Evolutionary conservation across 2,113 vertebrate species (phyloP).

Genomic region (Recurvirostra avosetta): DNA sequence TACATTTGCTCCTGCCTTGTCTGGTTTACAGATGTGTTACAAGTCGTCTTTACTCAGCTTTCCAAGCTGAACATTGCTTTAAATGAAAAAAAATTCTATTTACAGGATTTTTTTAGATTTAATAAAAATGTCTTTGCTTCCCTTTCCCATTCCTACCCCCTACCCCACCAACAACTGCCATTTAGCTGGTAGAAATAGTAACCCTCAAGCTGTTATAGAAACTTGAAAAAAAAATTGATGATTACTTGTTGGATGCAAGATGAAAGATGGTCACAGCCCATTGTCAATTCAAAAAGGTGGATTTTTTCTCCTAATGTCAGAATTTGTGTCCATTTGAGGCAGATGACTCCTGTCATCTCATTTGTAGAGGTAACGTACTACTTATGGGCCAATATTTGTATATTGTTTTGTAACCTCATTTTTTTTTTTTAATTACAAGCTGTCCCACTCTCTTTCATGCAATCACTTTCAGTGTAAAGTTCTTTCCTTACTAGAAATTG

Average conservation of each 20-base stretch:
- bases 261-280: not conserved
- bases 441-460: not conserved
- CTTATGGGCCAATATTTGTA: not conserved
- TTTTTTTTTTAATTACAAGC: not conserved
- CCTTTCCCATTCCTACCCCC: not conserved
- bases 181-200: not conserved
- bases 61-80: slow-evolving; percentile 49
- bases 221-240: not conserved
- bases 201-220: not conserved
- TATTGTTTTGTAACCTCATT: too few species aligned
- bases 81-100: slow-evolving; percentile 56
- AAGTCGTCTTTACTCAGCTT: slow-evolving; percentile 48
- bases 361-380: not conserved
- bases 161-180: not conserved
- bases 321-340: not conserved
- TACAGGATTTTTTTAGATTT: slow-evolving; percentile 34
- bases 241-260: slow-evolving; percentile 23
- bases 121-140: slow-evolving; percentile 10
- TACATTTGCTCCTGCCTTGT: slow-evolving; percentile 17
- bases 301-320: not conserved
- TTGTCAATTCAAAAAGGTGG: not conserved
- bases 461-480: not conserved
- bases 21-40: slow-evolving; percentile 34
- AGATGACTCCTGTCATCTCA: not conserved
- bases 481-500: not conserved